Conservation (phyloP, 2,113 vertebrate genomes). For the Pitta sordida region DNA sequence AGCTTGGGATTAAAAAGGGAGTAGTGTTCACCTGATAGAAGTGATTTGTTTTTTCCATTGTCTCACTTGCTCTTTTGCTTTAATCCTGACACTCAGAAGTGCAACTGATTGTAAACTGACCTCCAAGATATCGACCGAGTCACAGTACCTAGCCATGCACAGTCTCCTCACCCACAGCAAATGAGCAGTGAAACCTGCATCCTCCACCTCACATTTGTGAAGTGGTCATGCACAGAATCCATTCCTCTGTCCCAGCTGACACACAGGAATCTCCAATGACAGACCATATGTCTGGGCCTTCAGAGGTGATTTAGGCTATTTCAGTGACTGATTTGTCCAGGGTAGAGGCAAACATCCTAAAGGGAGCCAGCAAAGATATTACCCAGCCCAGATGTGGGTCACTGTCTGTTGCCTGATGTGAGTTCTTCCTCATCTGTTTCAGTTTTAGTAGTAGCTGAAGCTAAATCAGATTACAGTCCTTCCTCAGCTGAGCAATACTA, state of each 20-base stretch:
- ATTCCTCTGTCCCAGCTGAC: neutral
- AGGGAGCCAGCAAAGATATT: neutral
- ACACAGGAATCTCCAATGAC: neutral
- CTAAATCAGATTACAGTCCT: neutral
- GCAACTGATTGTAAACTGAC: neutral
- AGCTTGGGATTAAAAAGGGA: neutral
- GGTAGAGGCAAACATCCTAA: neutral
- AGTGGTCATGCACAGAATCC: neutral
- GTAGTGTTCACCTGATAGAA: neutral
- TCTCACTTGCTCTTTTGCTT: neutral
- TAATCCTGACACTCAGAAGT: neutral
- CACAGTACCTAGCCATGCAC: neutral
- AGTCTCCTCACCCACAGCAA: neutral
- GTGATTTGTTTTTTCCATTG: neutral
- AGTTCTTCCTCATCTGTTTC: neutral
- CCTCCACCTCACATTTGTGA: neutral
- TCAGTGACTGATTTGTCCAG: neutral
- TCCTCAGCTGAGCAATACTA: neutral
- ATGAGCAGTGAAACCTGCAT: neutral
- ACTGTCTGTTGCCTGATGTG: neutral
- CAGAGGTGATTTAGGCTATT: neutral
- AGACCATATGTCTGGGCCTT: neutral
- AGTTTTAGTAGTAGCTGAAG: neutral
- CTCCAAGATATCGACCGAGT: neutral
- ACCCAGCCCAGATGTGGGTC: neutral